phyloP scores from a whole-genome alignment of 2,888 invertebrate genomes.

The Caenorhabditis sp. region DNA sequence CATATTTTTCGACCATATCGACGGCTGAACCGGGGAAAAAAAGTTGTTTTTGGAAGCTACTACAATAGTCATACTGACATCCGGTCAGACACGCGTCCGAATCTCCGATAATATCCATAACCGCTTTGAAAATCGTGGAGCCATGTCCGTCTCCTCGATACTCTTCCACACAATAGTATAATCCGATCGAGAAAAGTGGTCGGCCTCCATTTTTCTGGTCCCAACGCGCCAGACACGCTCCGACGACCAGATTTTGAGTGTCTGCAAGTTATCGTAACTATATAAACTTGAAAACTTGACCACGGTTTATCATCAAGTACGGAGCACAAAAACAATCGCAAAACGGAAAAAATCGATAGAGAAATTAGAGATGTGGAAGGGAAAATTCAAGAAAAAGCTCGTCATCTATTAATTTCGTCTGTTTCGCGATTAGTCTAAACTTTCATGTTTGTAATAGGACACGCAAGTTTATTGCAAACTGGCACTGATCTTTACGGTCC shows the following conservation, averaged over 20 bases:
- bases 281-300: neutral
- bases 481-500: too few species aligned
- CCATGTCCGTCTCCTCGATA: conserved; percentile 4
- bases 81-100: conserved; percentile 3
- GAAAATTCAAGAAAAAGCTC: too few species aligned
- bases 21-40: neutral
- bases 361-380: too few species aligned
- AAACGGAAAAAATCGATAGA: too few species aligned
- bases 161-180: conserved; percentile 7
- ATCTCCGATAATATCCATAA: conserved; percentile 12
- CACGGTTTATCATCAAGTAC: too few species aligned
- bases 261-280: neutral
- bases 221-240: conserved; percentile 3
- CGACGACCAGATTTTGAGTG: neutral
- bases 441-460: too few species aligned
- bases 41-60: neutral
- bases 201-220: neutral
- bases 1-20: conserved; percentile 10
- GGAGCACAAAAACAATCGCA: too few species aligned
- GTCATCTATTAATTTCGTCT: too few species aligned
- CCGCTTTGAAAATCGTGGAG: conserved; percentile 1
- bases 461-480: too few species aligned
- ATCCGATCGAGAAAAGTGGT: conserved; percentile 3
- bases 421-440: too few species aligned
- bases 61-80: neutral